phyloP scores from a whole-genome alignment of 2,113 vertebrate species.

The Corythoichthys haematopterus region DNA sequence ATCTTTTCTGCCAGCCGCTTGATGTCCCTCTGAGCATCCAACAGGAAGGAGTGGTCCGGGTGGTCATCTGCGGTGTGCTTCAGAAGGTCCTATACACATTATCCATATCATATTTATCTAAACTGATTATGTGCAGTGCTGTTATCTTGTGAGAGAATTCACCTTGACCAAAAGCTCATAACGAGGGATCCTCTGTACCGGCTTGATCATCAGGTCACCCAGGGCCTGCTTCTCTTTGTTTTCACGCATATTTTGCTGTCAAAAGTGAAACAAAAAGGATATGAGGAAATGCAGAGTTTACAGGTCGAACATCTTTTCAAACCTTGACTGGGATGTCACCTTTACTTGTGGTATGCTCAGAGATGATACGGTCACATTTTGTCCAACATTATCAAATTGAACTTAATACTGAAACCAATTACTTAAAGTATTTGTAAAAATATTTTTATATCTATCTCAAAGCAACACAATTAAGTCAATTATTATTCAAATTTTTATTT shows the following conservation, averaged over 20 bases:
- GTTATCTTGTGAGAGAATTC: conserved; percentile 6
- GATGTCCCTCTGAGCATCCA: conserved; percentile 91
- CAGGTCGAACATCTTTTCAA: not conserved
- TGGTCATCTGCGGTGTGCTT: conserved; percentile 95
- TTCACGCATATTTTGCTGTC: conserved; percentile 95
- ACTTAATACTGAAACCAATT: too few species aligned
- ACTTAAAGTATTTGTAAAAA: too few species aligned
- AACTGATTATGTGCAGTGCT: not conserved
- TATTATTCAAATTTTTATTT: too few species aligned
- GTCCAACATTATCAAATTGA: not conserved
- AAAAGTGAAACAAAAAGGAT: not conserved
- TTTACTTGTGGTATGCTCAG: conserved; percentile 10
- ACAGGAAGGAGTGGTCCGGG: conserved; percentile 82
- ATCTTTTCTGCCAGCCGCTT: conserved; percentile 93
- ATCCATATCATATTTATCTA: not conserved
- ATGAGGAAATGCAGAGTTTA: not conserved
- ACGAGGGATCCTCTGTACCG: conserved; percentile 93
- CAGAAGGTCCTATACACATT: conserved; percentile 81
- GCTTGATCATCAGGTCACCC: conserved; percentile 97
- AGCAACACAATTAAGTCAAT: too few species aligned
- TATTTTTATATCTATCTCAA: too few species aligned
- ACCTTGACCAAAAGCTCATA: conserved; percentile 98
- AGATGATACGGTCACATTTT: conserved; percentile 1
- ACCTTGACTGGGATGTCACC: not conserved
- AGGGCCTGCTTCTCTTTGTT: conserved; percentile 98